Evolutionary conservation across 2,888 invertebrate genomes (phyloP).

Genomic region (Hirtodrosophila trivittata): DNA sequence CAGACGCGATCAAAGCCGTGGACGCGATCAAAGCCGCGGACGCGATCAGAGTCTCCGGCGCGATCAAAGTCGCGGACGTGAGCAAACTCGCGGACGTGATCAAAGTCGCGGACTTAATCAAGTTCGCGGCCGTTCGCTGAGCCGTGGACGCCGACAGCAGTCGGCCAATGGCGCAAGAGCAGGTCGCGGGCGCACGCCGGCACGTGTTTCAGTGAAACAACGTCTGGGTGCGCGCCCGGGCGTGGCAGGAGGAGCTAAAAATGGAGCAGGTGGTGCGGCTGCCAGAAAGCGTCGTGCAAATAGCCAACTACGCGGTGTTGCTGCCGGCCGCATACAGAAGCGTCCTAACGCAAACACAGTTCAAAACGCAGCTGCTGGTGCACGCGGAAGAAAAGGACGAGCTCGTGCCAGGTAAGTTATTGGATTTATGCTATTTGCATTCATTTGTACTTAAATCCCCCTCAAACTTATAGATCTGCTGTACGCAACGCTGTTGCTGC

Average conservation of each 20-base stretch:
- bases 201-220: conserved; percentile 77
- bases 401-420: conserved; percentile 72
- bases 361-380: conserved; percentile 50
- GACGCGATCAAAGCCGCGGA: conserved; percentile 42
- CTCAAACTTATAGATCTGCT: conserved; percentile 66
- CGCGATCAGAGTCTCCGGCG: conserved; percentile 32
- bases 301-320: conserved; percentile 66
- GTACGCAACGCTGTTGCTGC: conserved; percentile 59
- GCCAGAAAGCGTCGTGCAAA: conserved; percentile 56
- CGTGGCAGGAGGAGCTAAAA: conserved; percentile 33
- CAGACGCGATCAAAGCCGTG: conserved; percentile 32
- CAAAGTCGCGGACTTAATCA: conserved; percentile 44
- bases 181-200: conserved; percentile 26
- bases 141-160: conserved; percentile 47
- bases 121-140: conserved; percentile 29
- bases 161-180: conserved; percentile 33
- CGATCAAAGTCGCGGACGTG: conserved; percentile 44
- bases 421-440: not conserved
- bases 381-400: conserved; percentile 61
- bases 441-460: conserved; percentile 12
- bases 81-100: conserved; percentile 23
- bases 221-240: conserved; percentile 78
- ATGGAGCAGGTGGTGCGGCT: conserved; percentile 4
- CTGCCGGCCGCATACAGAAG: conserved; percentile 78
- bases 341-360: conserved; percentile 60